Conservation (phyloP, 2,113 vertebrate genomes). For the Glaucomys volans region DNA sequence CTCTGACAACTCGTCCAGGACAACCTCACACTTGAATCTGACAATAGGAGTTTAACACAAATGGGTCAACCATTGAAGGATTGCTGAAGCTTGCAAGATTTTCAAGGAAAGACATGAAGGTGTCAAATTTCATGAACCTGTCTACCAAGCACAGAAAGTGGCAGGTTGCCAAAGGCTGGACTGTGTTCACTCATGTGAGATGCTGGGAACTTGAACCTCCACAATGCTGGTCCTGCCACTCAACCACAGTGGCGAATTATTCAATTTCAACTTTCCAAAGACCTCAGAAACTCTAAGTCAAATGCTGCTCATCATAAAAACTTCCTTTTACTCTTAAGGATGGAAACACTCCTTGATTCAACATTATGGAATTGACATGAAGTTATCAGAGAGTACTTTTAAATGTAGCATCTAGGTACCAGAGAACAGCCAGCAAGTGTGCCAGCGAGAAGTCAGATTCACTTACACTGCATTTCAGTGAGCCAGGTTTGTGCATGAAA, state of each 20-base stretch:
- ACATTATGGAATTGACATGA: not conserved
- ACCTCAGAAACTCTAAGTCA: not conserved
- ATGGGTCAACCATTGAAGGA: slow-evolving; percentile 22
- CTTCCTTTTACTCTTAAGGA: slow-evolving; percentile 42
- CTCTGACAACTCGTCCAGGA: not conserved
- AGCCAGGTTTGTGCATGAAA: not conserved
- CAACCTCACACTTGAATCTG: slow-evolving; percentile 6
- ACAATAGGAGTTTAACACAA: slow-evolving; percentile 47
- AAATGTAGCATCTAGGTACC: not conserved
- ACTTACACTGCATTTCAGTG: not conserved
- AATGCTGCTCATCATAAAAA: slow-evolving; percentile 24
- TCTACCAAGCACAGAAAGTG: slow-evolving; percentile 60
- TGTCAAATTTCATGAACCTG: slow-evolving; percentile 68
- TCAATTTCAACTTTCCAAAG: slow-evolving; percentile 48
- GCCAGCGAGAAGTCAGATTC: not conserved
- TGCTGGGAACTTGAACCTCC: slow-evolving; percentile 55
- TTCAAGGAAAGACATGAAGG: slow-evolving; percentile 58
- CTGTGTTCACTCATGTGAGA: slow-evolving; percentile 43
- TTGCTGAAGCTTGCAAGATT: slow-evolving; percentile 46
- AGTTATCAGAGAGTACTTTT: not conserved
- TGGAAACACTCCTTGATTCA: slow-evolving; percentile 14
- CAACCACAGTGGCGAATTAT: not conserved
- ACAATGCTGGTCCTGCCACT: not conserved
- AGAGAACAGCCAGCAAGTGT: not conserved
- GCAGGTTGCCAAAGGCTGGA: slow-evolving; percentile 69